Conservation (phyloP, 2,113 vertebrate genomes). For the Onychostoma macrolepis region DNA sequence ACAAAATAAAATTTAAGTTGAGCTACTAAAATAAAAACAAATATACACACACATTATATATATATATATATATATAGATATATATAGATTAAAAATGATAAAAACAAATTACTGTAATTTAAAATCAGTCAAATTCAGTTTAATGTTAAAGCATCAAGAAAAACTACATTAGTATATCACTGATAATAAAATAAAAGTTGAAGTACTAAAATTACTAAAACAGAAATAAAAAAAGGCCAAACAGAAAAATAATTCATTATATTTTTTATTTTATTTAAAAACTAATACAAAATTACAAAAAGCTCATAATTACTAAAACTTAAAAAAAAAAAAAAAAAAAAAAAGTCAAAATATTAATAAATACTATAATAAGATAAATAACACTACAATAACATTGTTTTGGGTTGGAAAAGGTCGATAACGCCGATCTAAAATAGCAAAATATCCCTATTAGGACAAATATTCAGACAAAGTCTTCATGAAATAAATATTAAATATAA, state of each 20-base stretch:
- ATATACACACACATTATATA: no score
- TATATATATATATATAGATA: no score
- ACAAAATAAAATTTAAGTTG: no score
- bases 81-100: no score
- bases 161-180: no score
- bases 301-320: not conserved
- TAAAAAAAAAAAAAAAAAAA: not conserved
- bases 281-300: not conserved
- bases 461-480: not conserved
- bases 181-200: no score
- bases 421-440: not conserved
- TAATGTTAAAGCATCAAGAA: no score
- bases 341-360: no score
- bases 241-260: not conserved
- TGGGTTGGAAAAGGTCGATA: not conserved
- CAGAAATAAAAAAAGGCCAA: not conserved
- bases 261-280: not conserved
- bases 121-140: no score
- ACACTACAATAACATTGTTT: not conserved
- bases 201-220: not conserved
- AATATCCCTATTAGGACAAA: not conserved
- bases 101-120: no score
- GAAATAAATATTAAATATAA: not conserved
- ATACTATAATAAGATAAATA: not conserved
- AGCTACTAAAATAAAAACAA: no score